These are phyloP conservation scores for Chloropsis hardwickii DNA, from an alignment of 2,113 vertebrate species.

Conservation along the genomic window DNA sequence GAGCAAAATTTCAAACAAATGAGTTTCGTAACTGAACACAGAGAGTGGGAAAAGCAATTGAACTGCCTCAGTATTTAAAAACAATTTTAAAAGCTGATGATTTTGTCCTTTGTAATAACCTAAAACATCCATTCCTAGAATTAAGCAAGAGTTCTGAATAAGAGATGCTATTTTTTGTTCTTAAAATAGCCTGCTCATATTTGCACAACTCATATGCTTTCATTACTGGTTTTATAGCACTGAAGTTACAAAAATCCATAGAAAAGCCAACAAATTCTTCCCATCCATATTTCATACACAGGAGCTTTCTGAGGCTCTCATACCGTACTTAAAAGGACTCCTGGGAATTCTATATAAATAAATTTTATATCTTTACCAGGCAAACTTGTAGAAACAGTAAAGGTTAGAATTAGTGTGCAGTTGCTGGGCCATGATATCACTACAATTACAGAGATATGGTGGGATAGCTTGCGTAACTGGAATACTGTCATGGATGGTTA, in stretches of 20 bases:
- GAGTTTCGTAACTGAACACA: neutral
- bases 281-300: neutral
- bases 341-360: neutral
- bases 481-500: neutral
- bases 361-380: neutral
- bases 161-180: neutral
- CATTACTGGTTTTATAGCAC: neutral
- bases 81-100: neutral
- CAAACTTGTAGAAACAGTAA: neutral
- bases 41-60: neutral
- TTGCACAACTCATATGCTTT: neutral
- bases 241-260: neutral
- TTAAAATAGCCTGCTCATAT: neutral
- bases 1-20: neutral
- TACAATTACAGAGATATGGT: neutral
- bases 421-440: neutral
- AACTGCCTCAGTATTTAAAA: neutral
- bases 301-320: neutral
- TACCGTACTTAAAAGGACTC: neutral
- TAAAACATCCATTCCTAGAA: neutral
- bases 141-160: neutral
- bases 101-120: neutral
- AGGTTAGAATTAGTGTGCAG: neutral
- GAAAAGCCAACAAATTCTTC: neutral
- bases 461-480: neutral